A percentile compares a stretch with the other conserved stretches of the same genome.
Evolutionary conservation across 2,113 vertebrate genomes (phyloP).

Genomic region (Sinosuthora webbiana): DNA sequence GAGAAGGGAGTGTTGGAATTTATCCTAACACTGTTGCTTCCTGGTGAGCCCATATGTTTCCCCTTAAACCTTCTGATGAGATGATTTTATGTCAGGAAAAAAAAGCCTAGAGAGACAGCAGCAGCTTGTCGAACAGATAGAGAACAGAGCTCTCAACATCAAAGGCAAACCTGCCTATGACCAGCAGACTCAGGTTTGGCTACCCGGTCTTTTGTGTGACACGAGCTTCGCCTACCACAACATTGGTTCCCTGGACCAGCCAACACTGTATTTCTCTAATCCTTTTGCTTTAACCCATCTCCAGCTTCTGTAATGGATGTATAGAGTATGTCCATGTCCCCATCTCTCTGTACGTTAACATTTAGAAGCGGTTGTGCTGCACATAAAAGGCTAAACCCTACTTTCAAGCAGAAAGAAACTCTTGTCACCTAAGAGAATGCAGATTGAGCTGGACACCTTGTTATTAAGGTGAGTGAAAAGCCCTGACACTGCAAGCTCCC

Average conservation of each 20-base stretch:
- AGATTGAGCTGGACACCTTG: neutral
- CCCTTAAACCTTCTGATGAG: neutral
- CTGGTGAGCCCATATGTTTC: neutral
- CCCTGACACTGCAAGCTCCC: neutral
- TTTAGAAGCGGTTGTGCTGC: neutral
- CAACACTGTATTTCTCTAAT: neutral
- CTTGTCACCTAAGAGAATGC: neutral
- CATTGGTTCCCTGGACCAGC: neutral
- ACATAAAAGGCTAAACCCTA: neutral
- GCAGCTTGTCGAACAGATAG: neutral
- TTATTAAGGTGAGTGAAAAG: neutral
- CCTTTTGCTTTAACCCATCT: neutral
- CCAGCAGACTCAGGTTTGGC: neutral
- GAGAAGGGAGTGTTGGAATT: neutral
- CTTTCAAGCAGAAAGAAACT: neutral
- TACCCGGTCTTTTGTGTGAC: fast-evolving
- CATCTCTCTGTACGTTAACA: neutral
- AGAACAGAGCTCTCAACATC: neutral
- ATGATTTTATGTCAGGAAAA: neutral
- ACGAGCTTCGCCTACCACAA: neutral
- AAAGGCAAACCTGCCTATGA: neutral
- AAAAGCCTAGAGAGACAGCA: neutral
- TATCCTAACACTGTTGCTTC: neutral
- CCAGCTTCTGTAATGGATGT: neutral
- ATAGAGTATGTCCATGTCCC: neutral